Evolutionary conservation across 2,797 vertebrate species (phyloP), one percentile per base, ranked within the genome.

Genomic region (Leptoclinus maculatus): DNA sequence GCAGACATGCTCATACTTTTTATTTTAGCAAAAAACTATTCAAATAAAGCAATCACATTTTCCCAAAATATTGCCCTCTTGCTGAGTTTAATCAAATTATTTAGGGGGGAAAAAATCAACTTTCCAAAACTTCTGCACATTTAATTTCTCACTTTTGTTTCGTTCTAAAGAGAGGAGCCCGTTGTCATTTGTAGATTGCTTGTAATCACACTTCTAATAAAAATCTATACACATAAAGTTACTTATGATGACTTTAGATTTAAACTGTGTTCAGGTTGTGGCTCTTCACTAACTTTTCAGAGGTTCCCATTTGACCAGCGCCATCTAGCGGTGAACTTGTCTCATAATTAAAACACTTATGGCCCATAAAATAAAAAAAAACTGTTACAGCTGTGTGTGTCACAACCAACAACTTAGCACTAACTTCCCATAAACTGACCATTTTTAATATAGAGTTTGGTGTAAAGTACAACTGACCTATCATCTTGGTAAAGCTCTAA

Each of bases 301-400:
- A 57, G 14, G 58, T 91, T 85, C 51, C 34, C 38, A 75, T 83
- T 77, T 67, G 65, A 66, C 60, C 34, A 79, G 43, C 93, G 78
- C 91, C 94, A 95, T 85, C 94, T 93, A 83, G 91, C 69, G 94
- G 82, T 39, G 19, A 59, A 73, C 8, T 5, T 57, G 54, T 36
- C 19, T 65, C 65, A 71, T 3, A 45, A 21, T 25, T 38, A 13
- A 56, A 67, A 67, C 34, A 43, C 54, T 21, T 17, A 3, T 16
- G 73, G 21, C 36, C 65, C 21, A 69, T 36, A 58, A 67, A 41
- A 60, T 17, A 13, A 21, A 23, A 25, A 13, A 4, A 76, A 66
- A 29, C 38, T 51, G 32, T 25, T 51, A 5, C 32, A 68, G 38
- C 66, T 63, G 25, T 17, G 13, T 54, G 25, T 56, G 8, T 34